These are phyloP conservation scores for Zhuqinia jingwanae DNA, from an alignment of 2,888 invertebrate species.

Conservation along the genomic window DNA sequence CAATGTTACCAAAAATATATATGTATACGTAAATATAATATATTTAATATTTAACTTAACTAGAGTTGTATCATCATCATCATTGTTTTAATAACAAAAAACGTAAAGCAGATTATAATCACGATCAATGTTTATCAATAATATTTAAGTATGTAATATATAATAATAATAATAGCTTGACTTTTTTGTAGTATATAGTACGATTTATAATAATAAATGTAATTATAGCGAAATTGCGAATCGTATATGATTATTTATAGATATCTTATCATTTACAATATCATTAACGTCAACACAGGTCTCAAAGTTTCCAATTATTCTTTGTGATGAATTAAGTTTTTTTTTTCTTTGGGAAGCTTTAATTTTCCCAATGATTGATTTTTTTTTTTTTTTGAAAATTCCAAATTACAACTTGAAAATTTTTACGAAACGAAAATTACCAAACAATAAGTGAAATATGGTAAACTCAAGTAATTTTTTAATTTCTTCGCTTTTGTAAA, in stretches of 20 bases:
- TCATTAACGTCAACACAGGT: conserved; percentile 40
- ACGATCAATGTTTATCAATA: conserved; percentile 22
- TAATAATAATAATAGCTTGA: no score
- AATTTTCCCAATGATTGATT: not conserved
- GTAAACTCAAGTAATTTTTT: no score
- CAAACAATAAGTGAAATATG: not conserved
- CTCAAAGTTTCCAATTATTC: conserved; percentile 8
- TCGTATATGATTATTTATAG: not conserved
- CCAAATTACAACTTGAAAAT: no score
- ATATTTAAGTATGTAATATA: not conserved
- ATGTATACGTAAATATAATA: no score
- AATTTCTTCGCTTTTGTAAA: not conserved
- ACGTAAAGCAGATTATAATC: conserved; percentile 45
- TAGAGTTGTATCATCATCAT: not conserved
- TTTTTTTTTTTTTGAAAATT: not conserved
- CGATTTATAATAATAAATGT: no score
- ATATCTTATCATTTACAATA: not conserved
- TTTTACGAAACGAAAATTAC: not conserved
- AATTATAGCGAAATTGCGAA: no score
- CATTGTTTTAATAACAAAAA: conserved; percentile 2
- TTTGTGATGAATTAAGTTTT: no score
- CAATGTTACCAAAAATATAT: no score
- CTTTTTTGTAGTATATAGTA: no score
- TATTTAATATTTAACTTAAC: no score
- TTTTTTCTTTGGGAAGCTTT: conserved; percentile 7